These are phyloP conservation scores for Parauchenoglanis ngamensis DNA, from an alignment of 2,797 vertebrate genomes.

Conservation along the genomic window DNA sequence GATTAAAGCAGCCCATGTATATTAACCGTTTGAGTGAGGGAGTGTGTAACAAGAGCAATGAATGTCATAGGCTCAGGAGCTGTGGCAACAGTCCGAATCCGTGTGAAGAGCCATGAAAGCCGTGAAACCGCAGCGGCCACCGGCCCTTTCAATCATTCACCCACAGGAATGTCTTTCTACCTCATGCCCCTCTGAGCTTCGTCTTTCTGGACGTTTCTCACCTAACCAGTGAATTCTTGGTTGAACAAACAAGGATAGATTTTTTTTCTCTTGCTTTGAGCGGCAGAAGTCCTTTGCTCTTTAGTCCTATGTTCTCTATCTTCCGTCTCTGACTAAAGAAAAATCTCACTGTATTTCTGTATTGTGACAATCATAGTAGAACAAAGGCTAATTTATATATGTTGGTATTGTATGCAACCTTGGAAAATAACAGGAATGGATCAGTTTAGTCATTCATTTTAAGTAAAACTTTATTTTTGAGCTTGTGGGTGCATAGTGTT, in stretches of 20 bases:
- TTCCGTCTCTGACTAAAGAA: neutral
- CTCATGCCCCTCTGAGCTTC: constrained; percentile 25
- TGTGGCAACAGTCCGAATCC: constrained; percentile 1
- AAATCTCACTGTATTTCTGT: constrained; percentile 13
- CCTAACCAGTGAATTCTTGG: constrained; percentile 58
- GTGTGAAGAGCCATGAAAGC: constrained; percentile 10
- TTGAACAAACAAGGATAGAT: constrained; percentile 53
- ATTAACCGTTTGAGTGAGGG: constrained; percentile 50
- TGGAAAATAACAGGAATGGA: neutral
- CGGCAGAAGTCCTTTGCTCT: constrained; percentile 50
- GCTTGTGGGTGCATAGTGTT: neutral
- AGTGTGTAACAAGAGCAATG: constrained; percentile 22
- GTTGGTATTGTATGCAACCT: neutral
- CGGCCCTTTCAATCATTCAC: constrained; percentile 60
- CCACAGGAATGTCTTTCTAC: constrained; percentile 63
- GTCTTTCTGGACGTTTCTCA: constrained; percentile 31
- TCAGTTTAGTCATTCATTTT: neutral
- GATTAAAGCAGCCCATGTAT: constrained; percentile 47
- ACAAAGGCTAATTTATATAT: neutral
- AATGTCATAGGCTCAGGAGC: constrained; percentile 37
- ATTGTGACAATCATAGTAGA: neutral
- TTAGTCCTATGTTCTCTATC: constrained; percentile 33
- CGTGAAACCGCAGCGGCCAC: constrained; percentile 50
- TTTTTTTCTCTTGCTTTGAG: constrained; percentile 49
- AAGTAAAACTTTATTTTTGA: neutral